A percentile compares a stretch with the other conserved stretches of the same genome.
phyloP scores from a whole-genome alignment of 2,888 invertebrate genomes.

The Girardia tigrina region DNA sequence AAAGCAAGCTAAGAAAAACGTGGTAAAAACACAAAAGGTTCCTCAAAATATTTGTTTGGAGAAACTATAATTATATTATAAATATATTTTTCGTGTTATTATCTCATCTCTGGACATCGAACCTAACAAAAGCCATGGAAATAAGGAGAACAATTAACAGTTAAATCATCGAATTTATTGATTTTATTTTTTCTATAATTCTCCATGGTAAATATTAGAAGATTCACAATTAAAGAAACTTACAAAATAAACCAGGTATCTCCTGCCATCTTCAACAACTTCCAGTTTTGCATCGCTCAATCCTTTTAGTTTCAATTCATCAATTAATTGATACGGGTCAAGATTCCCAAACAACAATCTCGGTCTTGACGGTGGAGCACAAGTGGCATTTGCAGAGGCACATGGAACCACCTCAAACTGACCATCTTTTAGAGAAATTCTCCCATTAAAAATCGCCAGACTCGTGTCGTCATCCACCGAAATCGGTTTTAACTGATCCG shows the following conservation, averaged over 20 bases:
- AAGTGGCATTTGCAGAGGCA: neutral
- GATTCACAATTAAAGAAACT: neutral
- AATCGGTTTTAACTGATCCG: slow-evolving; percentile 13
- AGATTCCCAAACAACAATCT: neutral
- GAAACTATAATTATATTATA: too few species aligned
- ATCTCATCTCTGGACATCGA: too few species aligned
- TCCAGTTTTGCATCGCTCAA: slow-evolving; percentile 1
- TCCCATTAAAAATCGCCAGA: slow-evolving; percentile 2
- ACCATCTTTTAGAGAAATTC: neutral
- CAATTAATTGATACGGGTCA: neutral
- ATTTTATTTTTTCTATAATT: too few species aligned
- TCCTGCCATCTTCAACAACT: neutral
- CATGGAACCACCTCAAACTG: neutral
- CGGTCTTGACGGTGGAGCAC: neutral
- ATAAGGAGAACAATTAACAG: too few species aligned
- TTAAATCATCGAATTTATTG: too few species aligned
- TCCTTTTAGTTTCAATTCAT: neutral
- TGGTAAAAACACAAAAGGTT: too few species aligned
- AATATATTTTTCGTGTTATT: too few species aligned
- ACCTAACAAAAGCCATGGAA: too few species aligned
- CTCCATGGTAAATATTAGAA: too few species aligned
- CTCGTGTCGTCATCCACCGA: neutral
- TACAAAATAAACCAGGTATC: neutral
- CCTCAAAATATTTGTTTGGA: too few species aligned
- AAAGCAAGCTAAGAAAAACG: too few species aligned